Base-by-base conservation (phyloP, 2,797 vertebrate genomes). In the Carapus acus region DNA sequence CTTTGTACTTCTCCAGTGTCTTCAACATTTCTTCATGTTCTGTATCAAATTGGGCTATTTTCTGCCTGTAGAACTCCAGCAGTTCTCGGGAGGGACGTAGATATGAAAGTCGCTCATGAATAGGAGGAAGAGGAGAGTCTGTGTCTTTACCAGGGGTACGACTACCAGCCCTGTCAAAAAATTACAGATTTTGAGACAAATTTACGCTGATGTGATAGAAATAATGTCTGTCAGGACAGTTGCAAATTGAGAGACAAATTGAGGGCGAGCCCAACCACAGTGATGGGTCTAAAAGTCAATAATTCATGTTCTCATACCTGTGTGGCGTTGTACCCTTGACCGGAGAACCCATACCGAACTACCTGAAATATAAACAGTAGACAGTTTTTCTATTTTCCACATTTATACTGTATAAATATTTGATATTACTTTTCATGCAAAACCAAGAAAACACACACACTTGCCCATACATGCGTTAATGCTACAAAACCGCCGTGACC, bases 11-110 rank as follows among this genome's bases (percentile, higher is more conserved):
- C 44, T 94, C 92, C 63, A 99, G 78, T 77, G 89, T 90, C 83
- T 88, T 88, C 14, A 93, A 21, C 23, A 98, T 58, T 9, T 92
- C 92, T 31, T 92, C 92, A 0, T 95, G 91, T 23, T 97, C 95
- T 14, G 75, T 83, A 7, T 98, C 94, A 57, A 92, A 98, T 74
- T 92, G 90, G 7, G 89, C 81, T 2, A 98, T 87, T 77, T 92
- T 98, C 82, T 86, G 85, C 53, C 91, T 87, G 80, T 95, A 98
- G 67, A 94, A 96, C 15, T 96, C 91, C 71, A 98, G 83, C 27
- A 98, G 87, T 72, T 98, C 94, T 2, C 85, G 88, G 50, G 95
- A 96, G 4, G 96, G 95, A 13, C 71, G 77, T 11, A 98, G 83
- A 29, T 83, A 67, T 0, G 91, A 91, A 76, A 97, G 63, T 4